A percentile compares a stretch with the other conserved stretches of the same genome.
These are phyloP conservation scores for Parauchenoglanis ngamensis DNA, from an alignment of 2,797 vertebrate genomes.

Conservation along the genomic window DNA sequence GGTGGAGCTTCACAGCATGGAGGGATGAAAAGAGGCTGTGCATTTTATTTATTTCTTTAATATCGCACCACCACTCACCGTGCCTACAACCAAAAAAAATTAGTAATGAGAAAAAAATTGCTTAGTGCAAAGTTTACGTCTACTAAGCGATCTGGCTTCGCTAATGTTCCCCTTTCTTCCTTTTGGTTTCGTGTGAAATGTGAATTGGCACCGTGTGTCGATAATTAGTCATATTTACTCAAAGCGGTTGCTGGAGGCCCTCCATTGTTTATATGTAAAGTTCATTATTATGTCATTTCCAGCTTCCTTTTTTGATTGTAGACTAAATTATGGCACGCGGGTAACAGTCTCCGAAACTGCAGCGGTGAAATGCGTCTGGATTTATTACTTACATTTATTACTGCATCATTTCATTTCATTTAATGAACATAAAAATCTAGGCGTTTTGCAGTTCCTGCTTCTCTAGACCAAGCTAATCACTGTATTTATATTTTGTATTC, in stretches of 20 bases:
- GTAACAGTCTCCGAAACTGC: background rate
- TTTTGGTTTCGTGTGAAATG: background rate
- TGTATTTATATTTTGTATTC: background rate
- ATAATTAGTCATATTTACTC: constrained; percentile 24
- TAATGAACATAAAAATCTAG: background rate
- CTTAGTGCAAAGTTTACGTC: constrained; percentile 28
- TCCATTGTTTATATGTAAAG: constrained; percentile 4
- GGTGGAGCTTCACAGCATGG: constrained; percentile 31
- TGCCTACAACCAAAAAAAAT: background rate
- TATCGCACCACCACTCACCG: too few relatives aligned
- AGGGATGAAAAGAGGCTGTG: background rate
- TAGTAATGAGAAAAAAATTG: background rate
- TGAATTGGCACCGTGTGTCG: background rate
- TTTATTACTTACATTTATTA: background rate
- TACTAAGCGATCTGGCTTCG: background rate
- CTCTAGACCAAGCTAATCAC: background rate
- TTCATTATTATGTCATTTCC: background rate
- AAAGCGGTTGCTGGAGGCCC: background rate
- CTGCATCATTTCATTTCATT: background rate
- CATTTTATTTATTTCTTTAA: background rate
- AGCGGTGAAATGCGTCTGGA: background rate
- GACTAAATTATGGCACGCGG: background rate
- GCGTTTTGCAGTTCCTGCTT: background rate
- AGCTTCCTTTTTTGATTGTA: background rate
- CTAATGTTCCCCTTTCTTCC: background rate